Percentiles rank a stretch among this genome's conserved stretches.
Evolutionary conservation across 2,797 vertebrate genomes (phyloP).

Genomic region (Microhierax caerulescens): DNA sequence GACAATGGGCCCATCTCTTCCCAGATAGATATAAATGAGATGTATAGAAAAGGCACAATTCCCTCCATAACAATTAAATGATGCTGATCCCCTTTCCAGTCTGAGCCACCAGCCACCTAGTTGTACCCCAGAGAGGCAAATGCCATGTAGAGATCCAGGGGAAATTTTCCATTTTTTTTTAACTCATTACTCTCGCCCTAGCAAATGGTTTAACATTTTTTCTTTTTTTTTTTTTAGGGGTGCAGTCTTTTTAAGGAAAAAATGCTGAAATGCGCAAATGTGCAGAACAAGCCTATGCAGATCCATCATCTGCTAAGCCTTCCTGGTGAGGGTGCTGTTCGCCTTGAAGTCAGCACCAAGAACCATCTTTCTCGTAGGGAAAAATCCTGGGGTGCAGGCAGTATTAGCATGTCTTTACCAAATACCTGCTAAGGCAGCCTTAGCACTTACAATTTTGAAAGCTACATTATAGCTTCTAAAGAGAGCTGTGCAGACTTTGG

Average conservation of each 20-base stretch:
- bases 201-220: not conserved
- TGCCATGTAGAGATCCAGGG: not conserved
- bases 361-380: not conserved
- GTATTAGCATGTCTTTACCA: not conserved
- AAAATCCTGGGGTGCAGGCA: not conserved
- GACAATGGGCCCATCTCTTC: constrained; percentile 24
- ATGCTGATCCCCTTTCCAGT: not conserved
- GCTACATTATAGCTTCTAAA: not conserved
- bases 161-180: not conserved
- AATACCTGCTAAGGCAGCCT: not conserved
- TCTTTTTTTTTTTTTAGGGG: not conserved
- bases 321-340: not conserved
- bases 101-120: not conserved
- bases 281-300: not conserved
- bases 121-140: not conserved
- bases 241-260: not conserved
- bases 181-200: not conserved
- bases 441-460: not conserved
- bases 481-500: not conserved
- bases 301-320: not conserved
- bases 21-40: constrained; percentile 30
- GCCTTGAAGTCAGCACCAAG: not conserved
- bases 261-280: not conserved
- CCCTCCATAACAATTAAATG: not conserved
- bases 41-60: not conserved